A percentile compares a stretch with the other conserved stretches of the same genome.
Evolutionary conservation across 1,140 invertebrate species (phyloP).

Genomic region (Dermatophagoides farinae): DNA sequence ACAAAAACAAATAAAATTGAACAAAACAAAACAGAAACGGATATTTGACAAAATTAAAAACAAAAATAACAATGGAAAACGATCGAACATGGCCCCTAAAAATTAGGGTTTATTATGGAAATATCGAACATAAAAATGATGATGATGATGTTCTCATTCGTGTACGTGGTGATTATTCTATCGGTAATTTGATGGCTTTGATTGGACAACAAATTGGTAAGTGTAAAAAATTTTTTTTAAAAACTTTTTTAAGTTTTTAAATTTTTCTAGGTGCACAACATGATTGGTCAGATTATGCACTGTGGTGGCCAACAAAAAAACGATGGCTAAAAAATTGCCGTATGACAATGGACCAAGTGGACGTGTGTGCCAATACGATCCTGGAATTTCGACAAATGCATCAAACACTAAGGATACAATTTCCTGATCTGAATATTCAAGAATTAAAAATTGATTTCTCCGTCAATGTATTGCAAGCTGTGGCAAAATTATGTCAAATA

Average conservation of each 20-base stretch:
- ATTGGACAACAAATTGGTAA: not conserved
- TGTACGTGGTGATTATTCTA: not conserved
- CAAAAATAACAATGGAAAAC: not conserved
- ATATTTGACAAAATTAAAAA: too few species aligned
- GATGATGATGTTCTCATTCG: not conserved
- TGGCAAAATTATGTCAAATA: slow-evolving; percentile 84
- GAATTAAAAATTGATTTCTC: slow-evolving; percentile 90
- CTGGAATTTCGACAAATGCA: slow-evolving; percentile 99
- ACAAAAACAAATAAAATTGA: too few species aligned
- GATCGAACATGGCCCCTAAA: not conserved
- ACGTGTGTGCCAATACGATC: slow-evolving; percentile 79
- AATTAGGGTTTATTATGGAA: not conserved
- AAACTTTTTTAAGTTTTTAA: not conserved
- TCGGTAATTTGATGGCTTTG: not conserved
- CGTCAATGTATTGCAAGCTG: slow-evolving; percentile 79
- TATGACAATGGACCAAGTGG: slow-evolving; percentile 87
- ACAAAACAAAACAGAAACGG: too few species aligned
- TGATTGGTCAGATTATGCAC: slow-evolving; percentile 95
- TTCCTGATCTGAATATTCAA: slow-evolving; percentile 79
- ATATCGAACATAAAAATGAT: not conserved
- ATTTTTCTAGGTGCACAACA: slow-evolving; percentile 22
- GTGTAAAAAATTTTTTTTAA: not conserved
- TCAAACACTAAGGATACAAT: slow-evolving; percentile 67
- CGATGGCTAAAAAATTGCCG: slow-evolving; percentile 80
- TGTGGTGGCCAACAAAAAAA: slow-evolving; percentile 95